phyloP scores from a whole-genome alignment of 2,797 vertebrate genomes.

The Petrocephalus sullivani region DNA sequence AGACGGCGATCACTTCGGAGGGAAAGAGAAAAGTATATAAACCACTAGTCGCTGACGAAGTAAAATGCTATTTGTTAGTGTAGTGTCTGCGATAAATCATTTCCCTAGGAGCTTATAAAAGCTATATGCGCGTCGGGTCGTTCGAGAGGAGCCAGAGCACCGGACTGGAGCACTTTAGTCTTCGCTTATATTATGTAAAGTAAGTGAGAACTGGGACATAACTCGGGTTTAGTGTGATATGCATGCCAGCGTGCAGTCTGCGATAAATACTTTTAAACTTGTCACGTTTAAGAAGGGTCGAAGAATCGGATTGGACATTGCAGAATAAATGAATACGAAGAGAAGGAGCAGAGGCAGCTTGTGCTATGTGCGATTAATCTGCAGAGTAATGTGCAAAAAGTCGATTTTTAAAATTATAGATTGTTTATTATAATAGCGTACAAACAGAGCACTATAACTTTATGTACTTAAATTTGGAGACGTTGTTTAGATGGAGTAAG shows the following conservation, averaged over 20 bases:
- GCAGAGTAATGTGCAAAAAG: background rate
- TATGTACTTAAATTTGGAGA: background rate
- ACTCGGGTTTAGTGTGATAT: background rate
- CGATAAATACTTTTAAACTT: background rate
- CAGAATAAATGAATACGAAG: background rate
- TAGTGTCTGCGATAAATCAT: constrained; percentile 20
- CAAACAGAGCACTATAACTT: background rate
- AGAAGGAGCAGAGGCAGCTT: background rate
- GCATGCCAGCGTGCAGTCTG: background rate
- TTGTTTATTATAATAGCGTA: background rate
- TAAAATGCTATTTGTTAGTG: constrained; percentile 38
- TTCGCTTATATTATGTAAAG: background rate
- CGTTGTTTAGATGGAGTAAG: background rate
- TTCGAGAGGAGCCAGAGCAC: background rate
- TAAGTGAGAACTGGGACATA: background rate
- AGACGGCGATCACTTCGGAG: constrained; percentile 1
- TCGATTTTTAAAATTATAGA: background rate
- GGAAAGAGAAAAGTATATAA: constrained; percentile 41
- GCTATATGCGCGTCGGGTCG: constrained; percentile 19
- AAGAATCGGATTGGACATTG: background rate
- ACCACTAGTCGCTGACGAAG: constrained; percentile 31
- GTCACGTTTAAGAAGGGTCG: background rate
- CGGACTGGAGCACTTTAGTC: background rate
- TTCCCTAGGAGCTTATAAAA: constrained; percentile 15
- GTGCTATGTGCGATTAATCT: background rate